Conservation (phyloP, 2,113 vertebrate species). For the Cyprinodon tularosa region DNA sequence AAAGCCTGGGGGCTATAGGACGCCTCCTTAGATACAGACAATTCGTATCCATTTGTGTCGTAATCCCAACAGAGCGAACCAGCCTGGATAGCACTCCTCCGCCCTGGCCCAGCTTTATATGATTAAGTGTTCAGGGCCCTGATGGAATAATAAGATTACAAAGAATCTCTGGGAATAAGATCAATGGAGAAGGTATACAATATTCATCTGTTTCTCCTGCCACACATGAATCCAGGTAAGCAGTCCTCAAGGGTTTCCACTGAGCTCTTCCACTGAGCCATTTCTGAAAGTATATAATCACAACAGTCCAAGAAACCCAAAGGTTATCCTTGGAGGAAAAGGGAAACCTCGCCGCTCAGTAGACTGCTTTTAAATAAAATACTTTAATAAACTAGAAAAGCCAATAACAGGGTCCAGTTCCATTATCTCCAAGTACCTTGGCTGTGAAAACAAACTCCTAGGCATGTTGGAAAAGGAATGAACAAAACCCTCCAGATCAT, state of each 20-base stretch:
- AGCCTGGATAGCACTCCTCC: conserved; percentile 42
- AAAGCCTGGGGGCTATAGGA: conserved; percentile 51
- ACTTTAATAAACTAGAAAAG: not conserved
- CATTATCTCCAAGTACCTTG: not conserved
- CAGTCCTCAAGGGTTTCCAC: conserved; percentile 32
- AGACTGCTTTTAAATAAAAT: conserved; percentile 2
- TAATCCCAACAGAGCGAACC: conserved; percentile 65
- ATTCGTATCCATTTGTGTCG: conserved; percentile 76
- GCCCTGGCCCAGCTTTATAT: conserved; percentile 64
- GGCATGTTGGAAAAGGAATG: conserved; percentile 37
- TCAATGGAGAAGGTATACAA: conserved; percentile 57
- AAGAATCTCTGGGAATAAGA: conserved; percentile 48
- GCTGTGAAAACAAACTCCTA: conserved; percentile 19
- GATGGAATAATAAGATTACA: conserved; percentile 70
- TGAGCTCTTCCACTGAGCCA: conserved; percentile 11
- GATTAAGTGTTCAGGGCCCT: conserved; percentile 61
- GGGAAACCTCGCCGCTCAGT: not conserved
- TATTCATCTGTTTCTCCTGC: conserved; percentile 52
- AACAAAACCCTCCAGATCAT: conserved; percentile 57
- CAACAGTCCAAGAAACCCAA: conserved; percentile 2
- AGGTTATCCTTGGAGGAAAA: not conserved
- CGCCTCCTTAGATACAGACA: conserved; percentile 58
- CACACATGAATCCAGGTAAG: conserved; percentile 43
- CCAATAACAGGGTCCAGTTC: not conserved
- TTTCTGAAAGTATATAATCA: conserved; percentile 15